These are phyloP conservation scores for Chloroceryle amazona DNA, from an alignment of 2,797 vertebrate species.

Conservation along the genomic window DNA sequence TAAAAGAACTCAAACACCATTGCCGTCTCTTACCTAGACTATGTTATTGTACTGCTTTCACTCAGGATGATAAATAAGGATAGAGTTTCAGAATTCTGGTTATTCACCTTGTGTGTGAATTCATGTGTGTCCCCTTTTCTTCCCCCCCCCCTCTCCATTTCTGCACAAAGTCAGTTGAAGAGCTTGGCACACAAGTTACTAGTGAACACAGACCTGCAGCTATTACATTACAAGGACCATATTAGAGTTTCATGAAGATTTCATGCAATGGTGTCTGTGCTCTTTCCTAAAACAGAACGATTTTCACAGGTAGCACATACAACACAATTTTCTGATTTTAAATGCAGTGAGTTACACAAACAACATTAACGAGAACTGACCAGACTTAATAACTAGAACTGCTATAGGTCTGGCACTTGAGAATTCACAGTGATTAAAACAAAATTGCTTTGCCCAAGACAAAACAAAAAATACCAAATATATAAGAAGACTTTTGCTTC, in stretches of 20 bases:
- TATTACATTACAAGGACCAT: background rate
- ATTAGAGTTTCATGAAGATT: background rate
- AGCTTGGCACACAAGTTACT: background rate
- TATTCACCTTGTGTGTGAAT: background rate
- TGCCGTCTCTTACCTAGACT: background rate
- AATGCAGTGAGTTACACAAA: slow-evolving; percentile 45
- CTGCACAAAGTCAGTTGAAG: background rate
- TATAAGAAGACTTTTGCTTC: slow-evolving; percentile 30
- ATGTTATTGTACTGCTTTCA: background rate
- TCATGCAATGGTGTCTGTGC: slow-evolving; percentile 20
- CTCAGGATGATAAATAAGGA: background rate
- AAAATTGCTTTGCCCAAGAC: slow-evolving; percentile 53
- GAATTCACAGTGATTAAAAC: slow-evolving; percentile 73
- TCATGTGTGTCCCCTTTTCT: background rate
- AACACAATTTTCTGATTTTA: background rate
- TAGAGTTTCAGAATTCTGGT: background rate
- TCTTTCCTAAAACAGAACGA: background rate
- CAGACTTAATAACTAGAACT: slow-evolving; percentile 56
- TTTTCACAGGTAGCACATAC: slow-evolving; percentile 22
- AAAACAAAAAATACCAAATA: slow-evolving; percentile 49
- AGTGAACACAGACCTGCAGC: background rate
- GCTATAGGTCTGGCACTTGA: slow-evolving; percentile 62
- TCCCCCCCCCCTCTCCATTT: background rate
- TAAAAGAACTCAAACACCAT: slow-evolving; percentile 43
- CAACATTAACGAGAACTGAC: slow-evolving; percentile 36